These are phyloP conservation scores for Drosophila sechellia DNA, from an alignment of 1,140 invertebrate species.

Conservation along the genomic window DNA sequence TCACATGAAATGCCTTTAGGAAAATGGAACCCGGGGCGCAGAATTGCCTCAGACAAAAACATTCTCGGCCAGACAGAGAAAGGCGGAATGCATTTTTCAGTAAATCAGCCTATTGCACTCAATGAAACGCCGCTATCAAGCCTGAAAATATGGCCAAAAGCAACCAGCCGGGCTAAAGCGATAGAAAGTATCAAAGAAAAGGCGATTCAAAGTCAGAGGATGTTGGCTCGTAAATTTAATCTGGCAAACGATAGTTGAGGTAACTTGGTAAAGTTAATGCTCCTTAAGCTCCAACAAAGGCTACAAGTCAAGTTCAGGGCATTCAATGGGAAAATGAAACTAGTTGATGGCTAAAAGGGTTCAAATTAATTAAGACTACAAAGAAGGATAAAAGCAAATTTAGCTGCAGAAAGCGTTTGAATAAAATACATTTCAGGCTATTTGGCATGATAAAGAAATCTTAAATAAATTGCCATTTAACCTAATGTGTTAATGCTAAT, in stretches of 20 bases:
- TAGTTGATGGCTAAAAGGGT: background rate
- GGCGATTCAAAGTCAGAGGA: constrained; percentile 3
- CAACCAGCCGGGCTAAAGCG: constrained; percentile 47
- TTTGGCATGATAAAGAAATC: too few species aligned
- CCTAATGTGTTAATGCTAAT: too few species aligned
- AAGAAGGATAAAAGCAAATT: background rate
- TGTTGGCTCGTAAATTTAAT: constrained; percentile 41
- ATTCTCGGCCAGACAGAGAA: constrained; percentile 8
- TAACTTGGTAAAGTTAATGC: constrained; percentile 27
- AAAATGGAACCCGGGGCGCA: constrained; percentile 19
- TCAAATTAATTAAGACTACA: constrained; percentile 4
- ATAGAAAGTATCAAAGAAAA: constrained; percentile 15
- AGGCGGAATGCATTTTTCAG: constrained; percentile 57
- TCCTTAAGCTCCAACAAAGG: constrained; percentile 8
- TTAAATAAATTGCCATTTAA: too few species aligned
- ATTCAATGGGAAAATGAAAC: constrained; percentile 6
- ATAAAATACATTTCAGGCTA: too few species aligned
- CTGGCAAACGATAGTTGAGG: constrained; percentile 38
- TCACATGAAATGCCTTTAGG: constrained; percentile 30
- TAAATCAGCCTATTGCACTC: constrained; percentile 77
- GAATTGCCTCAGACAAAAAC: constrained; percentile 42
- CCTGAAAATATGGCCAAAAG: constrained; percentile 38
- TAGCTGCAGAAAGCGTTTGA: too few species aligned
- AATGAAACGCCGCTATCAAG: constrained; percentile 43
- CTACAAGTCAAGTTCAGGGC: constrained; percentile 3